These are phyloP conservation scores for Eclectus roratus DNA, from an alignment of 2,113 vertebrate genomes.

Conservation along the genomic window DNA sequence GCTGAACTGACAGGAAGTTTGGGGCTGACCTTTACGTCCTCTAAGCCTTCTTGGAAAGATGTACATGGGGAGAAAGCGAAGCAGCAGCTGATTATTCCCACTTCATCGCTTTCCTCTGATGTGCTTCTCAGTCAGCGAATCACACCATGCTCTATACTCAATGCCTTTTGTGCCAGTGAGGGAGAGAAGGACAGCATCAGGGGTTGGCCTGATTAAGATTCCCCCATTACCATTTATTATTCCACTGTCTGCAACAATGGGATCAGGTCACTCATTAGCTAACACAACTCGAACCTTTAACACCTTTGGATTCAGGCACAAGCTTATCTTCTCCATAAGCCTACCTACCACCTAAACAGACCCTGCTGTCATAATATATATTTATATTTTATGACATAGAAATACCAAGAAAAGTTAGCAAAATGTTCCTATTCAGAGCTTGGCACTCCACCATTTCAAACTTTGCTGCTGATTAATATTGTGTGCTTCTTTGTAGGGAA, in stretches of 20 bases:
- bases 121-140: not conserved
- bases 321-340: not conserved
- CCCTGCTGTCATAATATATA: not conserved
- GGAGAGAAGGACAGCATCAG: not conserved
- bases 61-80: accelerated
- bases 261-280: not conserved
- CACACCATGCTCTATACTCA: not conserved
- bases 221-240: not conserved
- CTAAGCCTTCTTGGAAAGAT: not conserved
- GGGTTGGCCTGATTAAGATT: not conserved
- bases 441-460: not conserved
- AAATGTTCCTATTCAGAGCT: not conserved
- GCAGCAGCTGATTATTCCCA: not conserved
- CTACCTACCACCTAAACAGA: not conserved
- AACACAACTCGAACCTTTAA: not conserved
- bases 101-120: not conserved
- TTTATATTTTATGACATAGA: not conserved
- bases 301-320: not conserved
- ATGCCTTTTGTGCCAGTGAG: not conserved
- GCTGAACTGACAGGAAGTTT: not conserved
- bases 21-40: not conserved
- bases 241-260: not conserved
- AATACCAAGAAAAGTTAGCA: not conserved
- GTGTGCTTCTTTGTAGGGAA: not conserved
- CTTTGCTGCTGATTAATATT: not conserved